Evolutionary conservation across 2,113 vertebrate genomes (phyloP), one percentile per base, ranked within the genome.

Genomic region (Aramus guarauna): DNA sequence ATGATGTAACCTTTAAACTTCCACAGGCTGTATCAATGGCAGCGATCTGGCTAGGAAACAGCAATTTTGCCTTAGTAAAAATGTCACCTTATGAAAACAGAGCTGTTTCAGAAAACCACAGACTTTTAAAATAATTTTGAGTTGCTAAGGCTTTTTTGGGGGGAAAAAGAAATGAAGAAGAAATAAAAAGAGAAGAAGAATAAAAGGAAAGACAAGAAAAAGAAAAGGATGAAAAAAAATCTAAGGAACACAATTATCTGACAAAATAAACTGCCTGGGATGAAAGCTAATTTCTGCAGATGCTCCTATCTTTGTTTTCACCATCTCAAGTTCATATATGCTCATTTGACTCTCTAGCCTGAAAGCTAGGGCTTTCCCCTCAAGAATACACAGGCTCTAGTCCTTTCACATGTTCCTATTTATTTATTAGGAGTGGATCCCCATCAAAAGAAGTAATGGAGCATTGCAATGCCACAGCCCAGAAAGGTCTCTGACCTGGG

Each of bases 1-100:
- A 93, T 85, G 34, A 90, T 76, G 48, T 37, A 93, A 62, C 39
- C 47, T 95, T 56, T 78, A 67, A 81, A 94, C 14, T 92, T 94
- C 48, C 72, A 91, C 16, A 69, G 52, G 29, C 21, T 60, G 5
- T 66, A 83, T 81, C 81, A 79, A 9, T 73, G 85, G 59, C 68
- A 91, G 37, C 26, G 39, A 87, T 85, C 56, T 52, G 73, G 14
- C 34, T 58, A 87, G 53, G 58, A 82, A 84, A 62, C 32, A 89
- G 32, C 20, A 76, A 60, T 87, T 91, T 82, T 72, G 56, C 34
- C 43, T 53, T 15, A 78, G 43, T 64, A 43, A 93, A 92, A 94
- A 64, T 50, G 27, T 60, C 84, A 82, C 36, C 47, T 68, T 68
- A 45, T 59, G 15, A 67, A 82, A 88, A 83, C 14, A 77, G 45